Base-by-base conservation (phyloP, 2,113 vertebrate genomes). In the Neolamprologus variostigma region DNA sequence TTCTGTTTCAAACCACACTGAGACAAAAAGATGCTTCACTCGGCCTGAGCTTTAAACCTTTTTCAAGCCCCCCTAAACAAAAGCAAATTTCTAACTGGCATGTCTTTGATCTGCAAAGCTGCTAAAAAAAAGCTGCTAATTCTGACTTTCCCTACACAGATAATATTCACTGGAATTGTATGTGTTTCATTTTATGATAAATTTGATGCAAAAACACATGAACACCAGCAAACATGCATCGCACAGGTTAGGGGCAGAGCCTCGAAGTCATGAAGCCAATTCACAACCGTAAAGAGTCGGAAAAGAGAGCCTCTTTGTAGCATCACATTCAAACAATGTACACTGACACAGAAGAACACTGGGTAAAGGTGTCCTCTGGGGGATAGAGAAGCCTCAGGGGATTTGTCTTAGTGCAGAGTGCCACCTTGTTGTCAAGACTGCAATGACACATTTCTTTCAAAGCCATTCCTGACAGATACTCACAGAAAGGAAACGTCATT, bases 361-460 rank as follows among this genome's bases (percentile, higher is more conserved):
- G 89, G 86, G 54, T 80, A 89, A 91, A 95, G 93, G 94, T 94
- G 91, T 94, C 87, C 94, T 93, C 91, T 91, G 80, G 94, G 92
- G 88, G 78, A 91, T 90, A 83, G 89, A 86, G 89, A 81, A 90
- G 95, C 95, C 96, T 96, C 94, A 6, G 88, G 96, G 96, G 95
- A 96, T 94, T 96, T 96, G 95, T 95, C 95, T 97, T 96, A 94
- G 96, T 94, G 95, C 95, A 96, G 96, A 97, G 96, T 96, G 96
- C 96, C 96, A 96, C 96, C 96, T 97, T 97, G 96, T 97, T 97
- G 96, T 95, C 96, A 96, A 91, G 92, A 80, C 87, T 92, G 96
- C 95, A 96, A 97, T 96, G 95, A 95, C 96, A 97, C 87, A 92
- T 94, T 96, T 93, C 93, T 90, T 91, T 94, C 87, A 93, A 91